These are phyloP conservation scores for Dinoponera quadriceps DNA, from an alignment of 1,140 invertebrate genomes.

Conservation along the genomic window DNA sequence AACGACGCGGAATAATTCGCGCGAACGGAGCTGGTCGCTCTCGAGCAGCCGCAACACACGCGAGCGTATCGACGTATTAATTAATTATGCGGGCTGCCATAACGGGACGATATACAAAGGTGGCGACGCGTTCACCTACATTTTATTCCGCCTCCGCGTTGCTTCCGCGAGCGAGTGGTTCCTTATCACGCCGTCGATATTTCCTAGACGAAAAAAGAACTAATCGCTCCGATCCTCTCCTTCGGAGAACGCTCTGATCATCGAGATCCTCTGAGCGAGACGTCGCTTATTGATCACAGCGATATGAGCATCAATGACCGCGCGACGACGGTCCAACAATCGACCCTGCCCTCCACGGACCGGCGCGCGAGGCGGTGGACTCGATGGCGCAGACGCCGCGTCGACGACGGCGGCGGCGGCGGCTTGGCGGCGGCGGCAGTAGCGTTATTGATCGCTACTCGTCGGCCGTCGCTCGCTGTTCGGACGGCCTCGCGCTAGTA, in stretches of 20 bases:
- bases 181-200: no score
- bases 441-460: conserved; percentile 66
- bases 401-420: conserved; percentile 15
- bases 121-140: neutral
- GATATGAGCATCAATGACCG: neutral
- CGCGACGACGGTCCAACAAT: neutral
- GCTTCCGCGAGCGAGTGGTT: no score
- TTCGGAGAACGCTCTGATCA: no score
- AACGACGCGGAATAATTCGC: no score
- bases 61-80: neutral
- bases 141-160: neutral
- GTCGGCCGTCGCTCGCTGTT: conserved; percentile 39
- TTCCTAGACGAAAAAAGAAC: no score
- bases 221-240: no score
- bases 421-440: conserved; percentile 4
- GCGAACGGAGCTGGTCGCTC: no score
- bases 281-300: no score
- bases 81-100: conserved; percentile 24
- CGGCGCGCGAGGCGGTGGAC: neutral
- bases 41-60: no score
- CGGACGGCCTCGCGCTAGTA: conserved; percentile 33
- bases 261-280: no score
- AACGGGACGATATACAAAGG: neutral
- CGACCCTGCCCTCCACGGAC: neutral
- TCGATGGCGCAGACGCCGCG: conserved; percentile 44